Conservation (phyloP, 2,888 invertebrate genomes). For the Amitus sp. region DNA sequence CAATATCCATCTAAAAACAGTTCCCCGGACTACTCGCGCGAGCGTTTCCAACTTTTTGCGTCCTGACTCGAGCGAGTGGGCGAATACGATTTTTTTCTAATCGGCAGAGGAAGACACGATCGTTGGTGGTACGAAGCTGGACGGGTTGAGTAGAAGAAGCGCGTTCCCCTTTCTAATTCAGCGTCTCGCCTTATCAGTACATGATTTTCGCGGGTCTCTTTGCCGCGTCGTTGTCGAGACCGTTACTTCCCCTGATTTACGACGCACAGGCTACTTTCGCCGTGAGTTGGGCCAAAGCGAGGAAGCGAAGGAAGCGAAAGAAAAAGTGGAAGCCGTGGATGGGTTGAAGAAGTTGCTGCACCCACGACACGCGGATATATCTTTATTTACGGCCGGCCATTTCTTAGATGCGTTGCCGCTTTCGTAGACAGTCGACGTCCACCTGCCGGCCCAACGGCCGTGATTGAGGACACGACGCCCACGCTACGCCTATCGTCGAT, state of each 20-base stretch:
- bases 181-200: constrained; percentile 19
- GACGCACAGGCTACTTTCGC: constrained; percentile 19
- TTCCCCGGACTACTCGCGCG: no score
- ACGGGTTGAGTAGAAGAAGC: background rate
- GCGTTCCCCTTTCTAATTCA: constrained; percentile 4
- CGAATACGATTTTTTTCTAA: no score
- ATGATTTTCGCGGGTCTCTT: constrained; percentile 35
- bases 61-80: no score
- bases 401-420: constrained; percentile 37
- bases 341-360: constrained; percentile 48
- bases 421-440: constrained; percentile 41
- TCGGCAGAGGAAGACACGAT: no score
- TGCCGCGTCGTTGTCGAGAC: constrained; percentile 31
- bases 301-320: background rate
- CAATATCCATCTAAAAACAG: no score
- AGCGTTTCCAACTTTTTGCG: no score
- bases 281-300: background rate
- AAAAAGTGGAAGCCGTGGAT: constrained; percentile 32
- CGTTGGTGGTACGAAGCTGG: no score
- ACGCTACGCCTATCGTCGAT: no score
- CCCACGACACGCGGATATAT: constrained; percentile 49
- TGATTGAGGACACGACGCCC: no score
- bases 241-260: constrained; percentile 39
- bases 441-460: no score
- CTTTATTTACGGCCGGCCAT: constrained; percentile 40